Evolutionary conservation across 2,113 vertebrate genomes (phyloP).

Genomic region (Zapus hudsonius): DNA sequence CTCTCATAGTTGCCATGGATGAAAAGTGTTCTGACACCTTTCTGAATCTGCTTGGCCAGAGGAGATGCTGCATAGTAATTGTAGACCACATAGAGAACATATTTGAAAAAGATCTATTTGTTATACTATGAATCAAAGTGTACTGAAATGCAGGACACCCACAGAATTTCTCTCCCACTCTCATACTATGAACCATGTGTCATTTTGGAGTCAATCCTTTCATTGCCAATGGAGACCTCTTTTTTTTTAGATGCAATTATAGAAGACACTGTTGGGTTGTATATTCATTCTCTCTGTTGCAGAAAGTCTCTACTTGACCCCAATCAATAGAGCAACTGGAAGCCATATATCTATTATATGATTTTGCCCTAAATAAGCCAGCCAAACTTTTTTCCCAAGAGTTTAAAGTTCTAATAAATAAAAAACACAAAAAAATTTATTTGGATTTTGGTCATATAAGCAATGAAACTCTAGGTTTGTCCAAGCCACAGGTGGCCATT

Average conservation of each 20-base stretch:
- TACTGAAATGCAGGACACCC: neutral
- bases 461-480: neutral
- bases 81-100: neutral
- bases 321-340: neutral
- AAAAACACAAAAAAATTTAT: neutral
- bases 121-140: neutral
- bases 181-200: neutral
- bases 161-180: neutral
- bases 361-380: neutral
- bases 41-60: neutral
- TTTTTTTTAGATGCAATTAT: slow-evolving; percentile 16
- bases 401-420: slow-evolving; percentile 33
- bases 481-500: neutral
- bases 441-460: neutral
- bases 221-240: neutral
- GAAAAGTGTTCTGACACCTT: neutral
- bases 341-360: neutral
- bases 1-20: neutral
- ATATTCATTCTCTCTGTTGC: neutral
- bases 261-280: neutral
- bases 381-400: neutral
- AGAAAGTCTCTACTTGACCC: neutral
- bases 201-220: neutral
- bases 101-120: slow-evolving; percentile 1
- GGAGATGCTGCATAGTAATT: neutral